Evolutionary conservation across 2,113 vertebrate species (phyloP).

Genomic region (Dendrocopos noguchii): DNA sequence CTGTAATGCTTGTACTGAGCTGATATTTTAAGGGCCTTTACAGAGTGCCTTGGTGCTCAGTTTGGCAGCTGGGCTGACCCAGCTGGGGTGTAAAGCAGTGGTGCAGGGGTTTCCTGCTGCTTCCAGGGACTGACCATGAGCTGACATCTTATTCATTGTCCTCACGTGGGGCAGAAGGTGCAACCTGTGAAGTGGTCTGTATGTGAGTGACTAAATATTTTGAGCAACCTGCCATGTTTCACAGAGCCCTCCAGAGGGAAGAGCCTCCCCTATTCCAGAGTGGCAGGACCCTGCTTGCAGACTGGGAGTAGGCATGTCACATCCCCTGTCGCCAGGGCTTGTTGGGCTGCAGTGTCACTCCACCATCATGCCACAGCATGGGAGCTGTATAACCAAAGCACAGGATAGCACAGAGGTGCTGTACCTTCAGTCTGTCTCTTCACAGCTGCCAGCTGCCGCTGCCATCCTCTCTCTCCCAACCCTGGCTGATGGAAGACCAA

Average conservation of each 20-base stretch:
- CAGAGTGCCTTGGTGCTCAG: not conserved
- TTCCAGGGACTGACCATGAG: not conserved
- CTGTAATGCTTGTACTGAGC: not conserved
- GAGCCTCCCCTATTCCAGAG: not conserved
- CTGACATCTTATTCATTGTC: not conserved
- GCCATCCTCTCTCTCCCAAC: not conserved
- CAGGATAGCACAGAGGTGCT: accelerated
- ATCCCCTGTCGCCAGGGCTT: not conserved
- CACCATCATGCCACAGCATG: accelerated
- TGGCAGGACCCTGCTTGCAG: not conserved
- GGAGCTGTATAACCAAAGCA: not conserved
- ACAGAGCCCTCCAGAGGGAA: not conserved
- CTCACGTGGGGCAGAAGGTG: not conserved
- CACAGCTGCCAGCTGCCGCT: not conserved
- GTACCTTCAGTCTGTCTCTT: not conserved
- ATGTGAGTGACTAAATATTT: not conserved
- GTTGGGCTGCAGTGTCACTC: accelerated
- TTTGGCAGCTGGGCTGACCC: not conserved
- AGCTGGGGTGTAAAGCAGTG: not conserved
- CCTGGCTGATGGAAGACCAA: not conserved
- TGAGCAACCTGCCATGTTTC: not conserved
- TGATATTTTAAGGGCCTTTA: slow-evolving; percentile 18
- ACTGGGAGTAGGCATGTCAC: accelerated
- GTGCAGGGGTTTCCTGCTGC: not conserved
- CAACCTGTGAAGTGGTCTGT: not conserved